Base-by-base conservation (phyloP, 2,797 vertebrate species). In the Fringilla coelebs region DNA sequence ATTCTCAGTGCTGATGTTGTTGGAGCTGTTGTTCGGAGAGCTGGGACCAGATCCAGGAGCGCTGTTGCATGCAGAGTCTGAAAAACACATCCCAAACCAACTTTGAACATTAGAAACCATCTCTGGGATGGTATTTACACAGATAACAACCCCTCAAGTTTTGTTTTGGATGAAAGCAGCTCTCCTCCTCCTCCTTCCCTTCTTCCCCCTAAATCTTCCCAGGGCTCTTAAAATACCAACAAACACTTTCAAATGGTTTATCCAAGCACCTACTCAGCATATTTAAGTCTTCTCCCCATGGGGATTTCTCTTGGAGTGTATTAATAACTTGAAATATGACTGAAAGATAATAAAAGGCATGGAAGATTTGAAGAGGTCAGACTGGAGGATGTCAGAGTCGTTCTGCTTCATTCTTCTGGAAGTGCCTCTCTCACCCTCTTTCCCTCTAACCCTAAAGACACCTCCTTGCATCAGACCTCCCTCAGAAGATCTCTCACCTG, bases 21-120 rank as follows among this genome's bases (percentile, higher is more conserved):
- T 99, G 93, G 99, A 99, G 98, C 99, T 99, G 98, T 99, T 99
- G 98, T 99, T 99, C 62, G 99, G 99, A 41, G 99, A 99, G 96
- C 99, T 99, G 96, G 99, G 99, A 21, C 99, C 99, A 9, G 99
- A 99, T 85, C 99, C 99, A 6, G 99, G 99, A 79, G 99, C 99
- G 14, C 99, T 99, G 98, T 98, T 99, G 97, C 99, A 99, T 22
- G 98, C 98, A 4, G 99, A 99, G 86, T 99, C 99, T 99, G 96
- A 9, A 96, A 90, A 97, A 86, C 67, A 96, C 52, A 94, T 85
- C 88, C 80, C 94, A 94, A 94, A 34, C 6, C 83, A 93, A 83
- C 81, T 74, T 74, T 80, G 11, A 92, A 36, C 10, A 1, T 31
- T 29, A 66, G 63, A 75, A 81, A 65, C 76, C 46, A 63, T 61